Percentiles rank a stretch among this genome's conserved stretches.
Conservation (phyloP, 1,140 invertebrate genomes). For the Teleopsis dalmanni region DNA sequence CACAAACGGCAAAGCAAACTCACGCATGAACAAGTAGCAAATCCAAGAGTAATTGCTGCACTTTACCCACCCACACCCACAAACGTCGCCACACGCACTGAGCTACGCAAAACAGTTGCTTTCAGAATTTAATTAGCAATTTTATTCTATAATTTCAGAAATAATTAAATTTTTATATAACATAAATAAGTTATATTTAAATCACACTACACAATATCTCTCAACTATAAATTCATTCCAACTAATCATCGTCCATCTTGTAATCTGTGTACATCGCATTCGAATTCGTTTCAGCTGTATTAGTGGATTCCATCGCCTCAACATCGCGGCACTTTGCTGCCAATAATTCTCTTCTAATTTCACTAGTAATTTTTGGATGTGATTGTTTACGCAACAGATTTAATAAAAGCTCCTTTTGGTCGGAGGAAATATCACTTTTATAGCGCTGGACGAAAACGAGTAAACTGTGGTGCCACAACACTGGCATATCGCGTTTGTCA, state of each 20-base stretch:
- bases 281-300: constrained; percentile 19
- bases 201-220: too few relatives aligned
- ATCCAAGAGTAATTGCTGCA: too few relatives aligned
- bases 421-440: constrained; percentile 86
- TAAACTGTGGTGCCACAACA: constrained; percentile 94
- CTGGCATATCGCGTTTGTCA: constrained; percentile 78
- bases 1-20: too few relatives aligned
- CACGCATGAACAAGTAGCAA: too few relatives aligned
- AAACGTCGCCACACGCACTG: too few relatives aligned
- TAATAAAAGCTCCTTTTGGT: constrained; percentile 82
- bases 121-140: too few relatives aligned
- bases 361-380: constrained; percentile 75
- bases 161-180: too few relatives aligned
- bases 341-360: constrained; percentile 78
- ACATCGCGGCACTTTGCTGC: constrained; percentile 74
- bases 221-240: too few relatives aligned
- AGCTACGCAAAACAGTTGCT: too few relatives aligned
- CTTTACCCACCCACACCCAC: too few relatives aligned
- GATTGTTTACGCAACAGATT: constrained; percentile 67
- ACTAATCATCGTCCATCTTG: constrained; percentile 28
- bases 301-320: constrained; percentile 49
- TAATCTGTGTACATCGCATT: constrained; percentile 38
- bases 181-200: too few relatives aligned
- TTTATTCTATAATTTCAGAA: too few relatives aligned
- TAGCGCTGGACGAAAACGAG: constrained; percentile 93